Conservation (phyloP, 2,113 vertebrate species). For the Chunga burmeisteri region DNA sequence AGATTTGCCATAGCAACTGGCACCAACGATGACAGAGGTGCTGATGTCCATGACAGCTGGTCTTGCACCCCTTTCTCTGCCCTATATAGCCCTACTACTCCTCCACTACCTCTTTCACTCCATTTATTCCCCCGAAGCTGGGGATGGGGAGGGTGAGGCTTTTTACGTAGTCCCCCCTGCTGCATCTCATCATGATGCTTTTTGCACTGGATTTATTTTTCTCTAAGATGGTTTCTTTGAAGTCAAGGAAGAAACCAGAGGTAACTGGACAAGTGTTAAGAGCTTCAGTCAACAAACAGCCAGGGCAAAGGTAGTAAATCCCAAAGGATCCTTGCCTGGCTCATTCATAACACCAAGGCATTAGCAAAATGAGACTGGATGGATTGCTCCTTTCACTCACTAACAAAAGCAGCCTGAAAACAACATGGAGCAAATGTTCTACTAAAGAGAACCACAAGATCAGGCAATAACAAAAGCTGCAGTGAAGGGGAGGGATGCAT, state of each 20-base stretch:
- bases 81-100: neutral
- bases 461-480: neutral
- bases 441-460: neutral
- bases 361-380: neutral
- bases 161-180: neutral
- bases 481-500: neutral
- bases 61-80: neutral
- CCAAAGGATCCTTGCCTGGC: neutral
- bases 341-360: neutral
- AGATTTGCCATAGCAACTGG: neutral
- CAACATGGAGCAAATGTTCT: neutral
- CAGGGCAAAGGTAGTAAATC: neutral
- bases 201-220: neutral
- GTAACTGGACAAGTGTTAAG: neutral
- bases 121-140: neutral
- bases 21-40: rapidly evolving
- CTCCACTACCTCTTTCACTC: neutral
- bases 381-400: neutral
- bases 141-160: neutral
- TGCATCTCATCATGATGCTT: neutral
- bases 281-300: neutral
- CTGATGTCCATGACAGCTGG: rapidly evolving
- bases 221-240: neutral
- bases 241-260: neutral
- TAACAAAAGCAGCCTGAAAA: neutral